Conservation (phyloP, 2,888 invertebrate genomes). For the Myathropa florea region DNA sequence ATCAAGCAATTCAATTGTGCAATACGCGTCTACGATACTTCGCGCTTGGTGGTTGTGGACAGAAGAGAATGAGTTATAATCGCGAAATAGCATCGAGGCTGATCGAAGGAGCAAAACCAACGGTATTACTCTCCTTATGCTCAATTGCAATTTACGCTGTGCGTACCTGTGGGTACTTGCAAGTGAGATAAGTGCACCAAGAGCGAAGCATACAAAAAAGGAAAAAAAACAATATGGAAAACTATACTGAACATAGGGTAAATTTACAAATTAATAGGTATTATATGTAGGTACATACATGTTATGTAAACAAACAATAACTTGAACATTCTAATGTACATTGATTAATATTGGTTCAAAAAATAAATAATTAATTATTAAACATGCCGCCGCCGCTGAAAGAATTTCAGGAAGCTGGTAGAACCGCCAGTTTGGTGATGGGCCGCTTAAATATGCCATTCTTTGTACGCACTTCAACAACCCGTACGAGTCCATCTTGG, state of each 20-base stretch:
- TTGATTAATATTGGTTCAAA: neutral
- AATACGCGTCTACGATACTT: too few species aligned
- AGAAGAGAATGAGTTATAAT: too few species aligned
- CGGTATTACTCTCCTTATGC: too few species aligned
- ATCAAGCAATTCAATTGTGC: too few species aligned
- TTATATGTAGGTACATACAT: too few species aligned
- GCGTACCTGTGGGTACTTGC: neutral
- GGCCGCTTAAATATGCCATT: constrained; percentile 31
- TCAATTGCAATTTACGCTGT: too few species aligned
- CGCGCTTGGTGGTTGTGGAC: too few species aligned
- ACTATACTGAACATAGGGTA: neutral
- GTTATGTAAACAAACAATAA: too few species aligned
- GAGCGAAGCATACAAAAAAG: neutral
- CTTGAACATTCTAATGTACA: too few species aligned
- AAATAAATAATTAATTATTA: neutral
- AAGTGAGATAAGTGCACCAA: neutral
- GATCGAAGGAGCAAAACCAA: too few species aligned
- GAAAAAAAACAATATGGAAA: neutral
- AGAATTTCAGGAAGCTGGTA: neutral
- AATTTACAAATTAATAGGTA: too few species aligned
- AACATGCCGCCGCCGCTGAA: neutral
- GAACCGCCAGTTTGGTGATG: constrained; percentile 30
- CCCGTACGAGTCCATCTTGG: constrained; percentile 30
- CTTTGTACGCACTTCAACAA: constrained; percentile 17
- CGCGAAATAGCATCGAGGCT: too few species aligned